Base-by-base conservation (phyloP, 2,888 invertebrate genomes). In the Tillus elongatus region DNA sequence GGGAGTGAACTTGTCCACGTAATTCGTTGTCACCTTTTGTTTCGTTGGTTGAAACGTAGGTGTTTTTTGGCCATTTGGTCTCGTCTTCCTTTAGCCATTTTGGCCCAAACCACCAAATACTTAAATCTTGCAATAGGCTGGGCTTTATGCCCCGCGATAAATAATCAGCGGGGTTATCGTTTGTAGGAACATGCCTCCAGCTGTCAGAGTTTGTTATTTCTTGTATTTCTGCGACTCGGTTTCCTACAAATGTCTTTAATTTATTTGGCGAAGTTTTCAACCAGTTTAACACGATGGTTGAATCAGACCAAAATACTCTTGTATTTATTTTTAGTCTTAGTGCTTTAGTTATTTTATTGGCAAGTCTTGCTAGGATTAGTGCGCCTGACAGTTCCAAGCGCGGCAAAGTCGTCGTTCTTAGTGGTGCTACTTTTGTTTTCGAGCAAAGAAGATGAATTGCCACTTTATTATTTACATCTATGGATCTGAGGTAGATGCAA, bases 21-120 rank as follows among this genome's bases (percentile, higher is more conserved):
- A n/a, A n/a, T n/a, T n/a, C n/a, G n/a, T n/a, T n/a, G n/a, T n/a
- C n/a, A n/a, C n/a, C n/a, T n/a, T n/a, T n/a, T n/a, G n/a, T n/a
- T n/a, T n/a, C n/a, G n/a, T n/a, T n/a, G n/a, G n/a, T n/a, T n/a
- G n/a, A n/a, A n/a, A n/a, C n/a, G n/a, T n/a, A n/a, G n/a, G n/a
- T n/a, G n/a, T n/a, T n/a, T n/a, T n/a, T n/a, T n/a, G 32, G 36
- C 36, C 39, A 35, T 28, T 36, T 39, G 35, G 37, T 35, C 34
- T 39, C 37, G 6, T 19, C 24, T 19, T 19, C n/a, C n/a, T 19
- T 19, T 6, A 19, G 24, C 24, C 24, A 19, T 19, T 6, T 6
- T 6, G 24, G 24, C n/a, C 24, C 24, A 19, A 8, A 8, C 24
- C 24, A 19, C 24, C 24, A 19, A n/a, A 19, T 6, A 6, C n/a